Evolutionary conservation across 2,797 vertebrate species (phyloP), one percentile per base, ranked within the genome.

Genomic region (Tragopan temminckii): DNA sequence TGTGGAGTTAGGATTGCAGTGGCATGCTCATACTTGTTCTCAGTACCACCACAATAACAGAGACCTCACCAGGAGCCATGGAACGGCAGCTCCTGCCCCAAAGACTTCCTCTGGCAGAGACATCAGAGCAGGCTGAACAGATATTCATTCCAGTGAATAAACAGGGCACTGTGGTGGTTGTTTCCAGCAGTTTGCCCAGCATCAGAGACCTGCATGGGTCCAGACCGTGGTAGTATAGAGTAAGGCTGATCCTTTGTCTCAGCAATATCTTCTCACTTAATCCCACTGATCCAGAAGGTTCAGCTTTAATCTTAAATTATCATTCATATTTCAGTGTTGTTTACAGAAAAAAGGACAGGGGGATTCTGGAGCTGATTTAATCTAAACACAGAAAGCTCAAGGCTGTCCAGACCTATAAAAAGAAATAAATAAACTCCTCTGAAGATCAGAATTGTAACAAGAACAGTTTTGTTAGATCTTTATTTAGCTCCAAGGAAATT

Each of bases 401-500:
- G 95, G 90, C 79, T 92, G 69, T 85, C 92, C 86, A 94, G 89
- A 89, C 20, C 16, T 90, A 92, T 82, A 87, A 96, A 95, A 61
- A 90, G 76, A 93, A 96, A 89, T 82, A 94, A 95, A 86, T 59
- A 89, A 93, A 87, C 78, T 92, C 64, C 75, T 96, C 95, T 96
- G 94, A 96, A 95, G 94, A 93, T 89, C 2, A 2, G 67, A 89
- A 90, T 85, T 82, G 81, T 64, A 95, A 89, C 64, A 92, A 91
- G 89, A 79, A 84, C 0, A 0, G 18, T 45, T 94, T 92, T 88
- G 80, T 91, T 94, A 93, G 88, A 88, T 91, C 93, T 93, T 94
- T 86, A 94, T 95, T 95, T 96, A 96, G 78, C 91, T 93, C 70
- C 15, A 57, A 94, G 94, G 91, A 93, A 96, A 94, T 96, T n/a